Conservation (phyloP, 2,797 vertebrate genomes). For the Melanotaenia maccullochi region DNA sequence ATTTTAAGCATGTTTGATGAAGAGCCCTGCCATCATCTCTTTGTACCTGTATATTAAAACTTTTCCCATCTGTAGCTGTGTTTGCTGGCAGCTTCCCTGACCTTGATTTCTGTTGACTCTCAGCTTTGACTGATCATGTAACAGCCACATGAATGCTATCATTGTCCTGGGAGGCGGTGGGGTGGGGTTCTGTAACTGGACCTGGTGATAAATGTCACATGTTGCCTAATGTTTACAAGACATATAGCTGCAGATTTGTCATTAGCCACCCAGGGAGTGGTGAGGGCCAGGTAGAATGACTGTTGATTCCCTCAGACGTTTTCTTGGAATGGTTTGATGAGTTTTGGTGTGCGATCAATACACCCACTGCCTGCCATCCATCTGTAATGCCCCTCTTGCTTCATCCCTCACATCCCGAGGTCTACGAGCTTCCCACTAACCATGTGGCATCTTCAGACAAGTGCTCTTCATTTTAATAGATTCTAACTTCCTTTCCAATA, state of each 20-base stretch:
- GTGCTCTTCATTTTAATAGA: slow-evolving; percentile 39
- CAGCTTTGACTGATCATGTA: not conserved
- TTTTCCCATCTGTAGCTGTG: not conserved
- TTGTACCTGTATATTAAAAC: too few species aligned
- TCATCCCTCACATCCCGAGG: slow-evolving; percentile 47
- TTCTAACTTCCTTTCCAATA: slow-evolving; percentile 17
- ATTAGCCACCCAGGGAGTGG: slow-evolving; percentile 37
- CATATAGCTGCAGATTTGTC: slow-evolving; percentile 55
- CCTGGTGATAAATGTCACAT: slow-evolving; percentile 21
- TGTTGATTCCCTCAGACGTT: slow-evolving; percentile 59
- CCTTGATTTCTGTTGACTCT: not conserved
- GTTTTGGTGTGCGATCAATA: slow-evolving; percentile 73
- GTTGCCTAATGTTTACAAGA: slow-evolving; percentile 31
- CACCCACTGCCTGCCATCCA: slow-evolving; percentile 48
- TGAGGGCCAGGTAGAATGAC: slow-evolving; percentile 19
- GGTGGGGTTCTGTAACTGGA: not conserved
- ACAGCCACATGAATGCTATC: not conserved
- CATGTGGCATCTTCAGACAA: slow-evolving; percentile 13
- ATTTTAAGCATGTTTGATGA: too few species aligned
- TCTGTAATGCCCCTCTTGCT: slow-evolving; percentile 57
- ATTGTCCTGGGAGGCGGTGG: not conserved
- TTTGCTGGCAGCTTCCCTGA: not conserved
- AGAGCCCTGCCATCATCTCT: too few species aligned
- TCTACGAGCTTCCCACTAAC: slow-evolving; percentile 29
- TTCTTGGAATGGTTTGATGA: slow-evolving; percentile 76